Evolutionary conservation across 2,888 invertebrate genomes (phyloP).

Genomic region (Spisula solida): DNA sequence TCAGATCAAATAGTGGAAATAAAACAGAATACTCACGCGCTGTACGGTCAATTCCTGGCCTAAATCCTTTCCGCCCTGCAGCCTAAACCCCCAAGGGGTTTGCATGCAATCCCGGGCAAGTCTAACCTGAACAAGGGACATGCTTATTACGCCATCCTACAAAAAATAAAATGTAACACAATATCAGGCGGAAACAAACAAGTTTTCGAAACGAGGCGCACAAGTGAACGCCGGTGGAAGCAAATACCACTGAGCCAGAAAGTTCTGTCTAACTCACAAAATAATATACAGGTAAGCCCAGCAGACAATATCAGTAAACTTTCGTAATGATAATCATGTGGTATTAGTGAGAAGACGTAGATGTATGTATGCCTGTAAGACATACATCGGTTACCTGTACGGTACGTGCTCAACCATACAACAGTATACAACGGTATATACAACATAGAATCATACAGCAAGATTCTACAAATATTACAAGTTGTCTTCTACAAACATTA

Average conservation of each 20-base stretch:
- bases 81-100: conserved; percentile 87
- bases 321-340: conserved; percentile 57
- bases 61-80: conserved; percentile 87
- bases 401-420: not conserved
- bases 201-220: conserved; percentile 63
- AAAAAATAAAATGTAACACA: conserved; percentile 70
- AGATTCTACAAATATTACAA: conserved; percentile 2
- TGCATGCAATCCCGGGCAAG: conserved; percentile 86
- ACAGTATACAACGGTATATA: conserved; percentile 9
- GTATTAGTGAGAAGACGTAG: not conserved
- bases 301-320: conserved; percentile 50
- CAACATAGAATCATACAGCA: not conserved
- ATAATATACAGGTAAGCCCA: conserved; percentile 36
- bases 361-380: conserved; percentile 39
- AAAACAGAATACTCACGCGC: conserved; percentile 83
- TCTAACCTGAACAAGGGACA: conserved; percentile 82
- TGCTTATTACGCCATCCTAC: conserved; percentile 76
- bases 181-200: conserved; percentile 59
- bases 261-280: conserved; percentile 14
- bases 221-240: conserved; percentile 22
- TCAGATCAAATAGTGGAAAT: conserved; percentile 36
- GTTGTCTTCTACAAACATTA: not conserved
- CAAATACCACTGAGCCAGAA: conserved; percentile 24
- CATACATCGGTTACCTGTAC: not conserved
- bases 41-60: conserved; percentile 85